Evolutionary conservation across 2,888 invertebrate species (phyloP).

Genomic region (Lydus trimaculatus): DNA sequence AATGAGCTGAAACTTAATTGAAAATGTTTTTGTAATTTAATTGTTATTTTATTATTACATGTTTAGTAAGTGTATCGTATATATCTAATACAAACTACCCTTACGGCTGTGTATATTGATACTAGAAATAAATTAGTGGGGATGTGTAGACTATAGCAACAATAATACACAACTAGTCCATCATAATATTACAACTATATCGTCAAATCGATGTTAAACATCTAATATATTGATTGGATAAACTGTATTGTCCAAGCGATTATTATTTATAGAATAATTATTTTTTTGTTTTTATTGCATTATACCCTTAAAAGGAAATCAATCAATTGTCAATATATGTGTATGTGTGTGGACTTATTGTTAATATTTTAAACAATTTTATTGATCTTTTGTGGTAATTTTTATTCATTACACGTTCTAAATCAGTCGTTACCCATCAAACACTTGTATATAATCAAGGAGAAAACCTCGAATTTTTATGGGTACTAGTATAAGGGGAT

Average conservation of each 20-base stretch:
- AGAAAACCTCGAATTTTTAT: not conserved
- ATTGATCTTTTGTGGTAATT: not conserved
- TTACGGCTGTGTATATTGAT: not conserved
- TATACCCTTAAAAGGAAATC: not conserved
- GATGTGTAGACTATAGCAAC: not conserved
- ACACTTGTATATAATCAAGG: not conserved
- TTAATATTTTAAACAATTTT: not conserved
- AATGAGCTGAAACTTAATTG: not conserved
- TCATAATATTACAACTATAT: conserved; percentile 24
- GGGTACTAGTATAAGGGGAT: too few species aligned
- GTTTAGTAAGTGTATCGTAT: not conserved
- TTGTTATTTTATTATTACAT: not conserved
- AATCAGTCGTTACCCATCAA: not conserved
- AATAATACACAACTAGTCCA: conserved; percentile 14
- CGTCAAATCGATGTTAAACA: conserved; percentile 37
- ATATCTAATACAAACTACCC: not conserved
- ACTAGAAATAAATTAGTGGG: not conserved
- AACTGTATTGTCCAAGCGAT: conserved; percentile 29
- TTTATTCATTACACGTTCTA: not conserved
- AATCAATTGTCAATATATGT: not conserved
- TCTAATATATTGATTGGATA: conserved; percentile 44
- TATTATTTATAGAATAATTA: conserved; percentile 27
- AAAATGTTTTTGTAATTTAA: not conserved
- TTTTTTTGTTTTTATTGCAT: conserved; percentile 15
- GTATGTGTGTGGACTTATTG: not conserved